Evolutionary conservation across 2,113 vertebrate genomes (phyloP).

Genomic region (Podarcis raffonei): DNA sequence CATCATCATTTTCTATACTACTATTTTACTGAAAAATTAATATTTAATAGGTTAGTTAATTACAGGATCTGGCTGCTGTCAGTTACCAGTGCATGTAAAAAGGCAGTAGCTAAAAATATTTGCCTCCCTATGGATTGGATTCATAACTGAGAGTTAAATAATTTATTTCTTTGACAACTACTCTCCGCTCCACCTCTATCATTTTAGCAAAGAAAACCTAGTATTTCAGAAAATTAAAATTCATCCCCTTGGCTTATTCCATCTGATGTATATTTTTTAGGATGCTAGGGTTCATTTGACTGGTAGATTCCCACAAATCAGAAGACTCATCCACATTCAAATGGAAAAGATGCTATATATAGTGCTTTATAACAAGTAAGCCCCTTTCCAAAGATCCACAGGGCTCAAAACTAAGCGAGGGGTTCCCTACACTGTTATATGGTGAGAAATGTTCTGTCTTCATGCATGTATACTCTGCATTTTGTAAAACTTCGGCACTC

Average conservation of each 20-base stretch:
- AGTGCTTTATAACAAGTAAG: neutral
- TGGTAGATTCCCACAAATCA: slow-evolving; percentile 9
- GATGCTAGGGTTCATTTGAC: slow-evolving; percentile 28
- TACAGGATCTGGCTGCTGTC: slow-evolving; percentile 43
- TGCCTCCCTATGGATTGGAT: slow-evolving; percentile 34
- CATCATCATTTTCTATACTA: neutral
- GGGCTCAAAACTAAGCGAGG: neutral
- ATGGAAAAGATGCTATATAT: slow-evolving; percentile 5
- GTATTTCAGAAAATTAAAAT: slow-evolving; percentile 22
- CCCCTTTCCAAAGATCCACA: neutral
- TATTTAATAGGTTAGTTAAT: slow-evolving; percentile 39
- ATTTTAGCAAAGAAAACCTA: slow-evolving; percentile 14
- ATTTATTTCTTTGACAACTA: slow-evolving; percentile 36
- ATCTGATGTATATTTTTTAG: slow-evolving; percentile 18
- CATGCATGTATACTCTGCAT: neutral
- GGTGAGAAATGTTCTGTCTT: neutral
- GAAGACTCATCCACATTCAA: slow-evolving; percentile 34
- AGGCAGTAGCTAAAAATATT: slow-evolving; percentile 42
- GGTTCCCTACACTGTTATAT: neutral
- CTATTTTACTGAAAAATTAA: slow-evolving; percentile 34
- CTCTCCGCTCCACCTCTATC: neutral
- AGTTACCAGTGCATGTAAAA: slow-evolving; percentile 41
- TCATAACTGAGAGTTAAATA: slow-evolving; percentile 53
- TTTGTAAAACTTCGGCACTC: neutral
- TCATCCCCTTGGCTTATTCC: slow-evolving; percentile 26